Base-by-base conservation (phyloP, 2,797 vertebrate species). In the Eupleurogrammus muticus region DNA sequence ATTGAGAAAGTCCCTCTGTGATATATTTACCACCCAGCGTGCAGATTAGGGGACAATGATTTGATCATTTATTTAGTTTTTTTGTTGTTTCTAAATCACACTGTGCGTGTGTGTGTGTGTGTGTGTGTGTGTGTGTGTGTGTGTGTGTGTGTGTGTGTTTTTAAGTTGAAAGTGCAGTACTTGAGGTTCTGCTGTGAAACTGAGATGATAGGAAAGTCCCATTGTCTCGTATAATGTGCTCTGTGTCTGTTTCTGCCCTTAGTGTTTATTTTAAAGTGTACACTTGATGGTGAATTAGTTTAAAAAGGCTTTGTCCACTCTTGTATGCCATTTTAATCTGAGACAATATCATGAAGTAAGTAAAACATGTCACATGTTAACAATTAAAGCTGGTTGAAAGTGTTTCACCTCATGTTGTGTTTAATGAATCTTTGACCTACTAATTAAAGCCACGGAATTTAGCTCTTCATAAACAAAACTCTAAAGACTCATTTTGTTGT, bases 1-100 rank as follows among this genome's bases (percentile, higher is more conserved):
- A 74, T 83, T 59, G 14, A 79, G 78, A 90, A 87, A 88, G 80
- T 88, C 83, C 86, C 79, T 82, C 67, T 19, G 68, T 57, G 81
- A 87, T 78, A 87, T 87, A 87, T 87, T 80, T 75, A 72, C 88
- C 90, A 91, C 92, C 90, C 91, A 92, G 79, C 20, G 52, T 57
- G 81, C 66, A 81, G 85, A 87, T 89, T 68, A 89, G 58, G 23
- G 24, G 13, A 65, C 59, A 66, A 69, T 40, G 48, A 80, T 80
- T 66, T 78, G 56, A 70, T 64, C 1, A 63, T 73, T 77, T 79
- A 63, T 77, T 76, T 61, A 23, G 61, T 49, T 67, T 66, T 28
- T 6, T 64, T 40, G 17, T 57, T 78, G 71, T 76, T 72, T 75
- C 75, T 61, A 57, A 84, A 80, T 87, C 84, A 70, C 79, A 82